Evolutionary conservation across 2,888 invertebrate genomes (phyloP).

Genomic region (Orthosia cruda): DNA sequence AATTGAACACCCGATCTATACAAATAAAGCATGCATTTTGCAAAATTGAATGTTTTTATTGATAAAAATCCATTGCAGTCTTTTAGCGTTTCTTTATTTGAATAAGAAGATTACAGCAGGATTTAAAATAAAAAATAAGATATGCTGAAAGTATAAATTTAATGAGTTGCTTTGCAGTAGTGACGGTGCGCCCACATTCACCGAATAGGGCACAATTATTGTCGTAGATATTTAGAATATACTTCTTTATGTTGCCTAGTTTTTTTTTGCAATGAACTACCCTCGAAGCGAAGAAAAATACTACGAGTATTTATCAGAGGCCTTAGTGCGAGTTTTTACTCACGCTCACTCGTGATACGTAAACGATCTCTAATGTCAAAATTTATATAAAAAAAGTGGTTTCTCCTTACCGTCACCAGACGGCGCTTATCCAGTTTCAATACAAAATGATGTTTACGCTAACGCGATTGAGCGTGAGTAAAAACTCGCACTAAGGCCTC

Average conservation of each 20-base stretch:
- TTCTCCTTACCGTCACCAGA: too few relatives aligned
- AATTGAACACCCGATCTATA: background rate
- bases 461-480: too few relatives aligned
- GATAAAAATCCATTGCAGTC: constrained; percentile 44
- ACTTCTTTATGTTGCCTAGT: background rate
- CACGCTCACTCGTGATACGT: too few relatives aligned
- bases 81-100: constrained; percentile 40
- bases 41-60: background rate
- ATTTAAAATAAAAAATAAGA: background rate
- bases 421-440: too few relatives aligned
- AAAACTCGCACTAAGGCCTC: too few relatives aligned
- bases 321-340: too few relatives aligned
- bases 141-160: too few relatives aligned
- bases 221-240: background rate
- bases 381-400: too few relatives aligned
- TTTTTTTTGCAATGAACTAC: background rate
- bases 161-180: background rate
- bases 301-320: background rate
- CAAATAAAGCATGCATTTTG: background rate
- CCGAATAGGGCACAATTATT: background rate
- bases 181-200: background rate
- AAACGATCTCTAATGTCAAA: too few relatives aligned
- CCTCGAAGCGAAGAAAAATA: background rate
- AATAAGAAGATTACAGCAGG: constrained; percentile 1
- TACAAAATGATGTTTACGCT: too few relatives aligned